Percentiles rank a stretch among this genome's conserved stretches.
These are phyloP conservation scores for Mohoua ochrocephala DNA, from an alignment of 2,113 vertebrate genomes.

Conservation along the genomic window DNA sequence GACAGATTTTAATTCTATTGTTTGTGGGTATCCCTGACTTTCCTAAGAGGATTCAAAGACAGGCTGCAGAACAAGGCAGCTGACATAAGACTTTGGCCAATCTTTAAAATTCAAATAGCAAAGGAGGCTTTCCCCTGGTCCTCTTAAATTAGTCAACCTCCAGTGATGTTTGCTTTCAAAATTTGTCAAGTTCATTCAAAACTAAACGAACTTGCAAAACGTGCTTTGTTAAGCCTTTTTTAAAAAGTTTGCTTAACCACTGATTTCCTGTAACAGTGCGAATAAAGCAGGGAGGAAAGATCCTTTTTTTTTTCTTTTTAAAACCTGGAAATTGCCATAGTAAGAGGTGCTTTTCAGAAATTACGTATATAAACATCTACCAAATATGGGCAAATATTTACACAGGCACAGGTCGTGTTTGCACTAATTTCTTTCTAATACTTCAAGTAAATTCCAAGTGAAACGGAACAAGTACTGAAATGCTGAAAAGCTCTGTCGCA, in stretches of 20 bases:
- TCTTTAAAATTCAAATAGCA: conserved; percentile 54
- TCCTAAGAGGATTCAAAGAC: conserved; percentile 75
- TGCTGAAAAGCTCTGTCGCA: neutral
- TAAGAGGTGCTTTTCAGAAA: conserved; percentile 11
- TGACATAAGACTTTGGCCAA: conserved; percentile 24
- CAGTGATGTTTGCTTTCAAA: conserved; percentile 2
- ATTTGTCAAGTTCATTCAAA: neutral
- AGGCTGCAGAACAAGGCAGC: conserved; percentile 41
- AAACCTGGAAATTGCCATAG: neutral
- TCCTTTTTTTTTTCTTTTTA: neutral
- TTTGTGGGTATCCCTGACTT: conserved; percentile 69
- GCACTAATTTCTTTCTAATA: neutral
- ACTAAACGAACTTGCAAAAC: neutral
- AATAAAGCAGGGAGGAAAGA: neutral
- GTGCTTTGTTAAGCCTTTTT: neutral
- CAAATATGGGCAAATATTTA: conserved; percentile 47
- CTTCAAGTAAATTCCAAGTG: conserved; percentile 30
- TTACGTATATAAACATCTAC: neutral
- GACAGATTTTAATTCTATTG: conserved; percentile 77
- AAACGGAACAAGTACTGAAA: neutral
- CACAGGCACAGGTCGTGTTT: neutral
- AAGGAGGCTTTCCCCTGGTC: neutral
- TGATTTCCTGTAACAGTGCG: neutral
- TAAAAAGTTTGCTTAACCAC: neutral
- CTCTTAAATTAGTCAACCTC: neutral